These are phyloP conservation scores for Sprattus sprattus DNA, from an alignment of 2,113 vertebrate species.

Conservation along the genomic window DNA sequence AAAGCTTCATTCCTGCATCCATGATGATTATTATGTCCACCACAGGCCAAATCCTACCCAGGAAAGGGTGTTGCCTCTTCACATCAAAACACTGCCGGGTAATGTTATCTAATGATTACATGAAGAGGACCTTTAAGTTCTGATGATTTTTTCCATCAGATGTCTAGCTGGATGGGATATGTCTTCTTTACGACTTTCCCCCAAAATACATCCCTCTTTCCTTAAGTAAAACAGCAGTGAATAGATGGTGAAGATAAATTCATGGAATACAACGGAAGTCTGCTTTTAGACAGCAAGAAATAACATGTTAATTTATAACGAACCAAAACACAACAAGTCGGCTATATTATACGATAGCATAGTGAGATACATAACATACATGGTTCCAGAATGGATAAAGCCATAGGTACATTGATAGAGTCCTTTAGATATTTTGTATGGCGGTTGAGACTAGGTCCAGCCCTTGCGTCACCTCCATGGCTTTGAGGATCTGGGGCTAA, in stretches of 20 bases:
- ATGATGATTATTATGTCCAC: neutral
- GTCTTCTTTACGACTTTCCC: neutral
- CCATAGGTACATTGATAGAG: neutral
- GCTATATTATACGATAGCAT: constrained; percentile 33
- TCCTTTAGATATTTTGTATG: constrained; percentile 1
- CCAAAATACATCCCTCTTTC: neutral
- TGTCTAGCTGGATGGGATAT: neutral
- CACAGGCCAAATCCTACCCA: neutral
- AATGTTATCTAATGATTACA: neutral
- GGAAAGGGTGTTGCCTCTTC: neutral
- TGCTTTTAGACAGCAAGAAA: constrained; percentile 19
- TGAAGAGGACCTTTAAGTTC: neutral
- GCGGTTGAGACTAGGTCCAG: constrained; percentile 7
- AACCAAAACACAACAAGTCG: constrained; percentile 26
- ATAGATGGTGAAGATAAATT: neutral
- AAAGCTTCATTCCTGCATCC: constrained; percentile 5
- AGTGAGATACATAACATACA: constrained; percentile 29
- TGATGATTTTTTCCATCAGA: neutral
- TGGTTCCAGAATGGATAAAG: constrained; percentile 1
- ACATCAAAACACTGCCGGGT: neutral
- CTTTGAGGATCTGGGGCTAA: neutral
- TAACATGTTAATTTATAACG: constrained; percentile 24
- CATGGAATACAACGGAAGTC: neutral
- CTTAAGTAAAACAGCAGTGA: neutral
- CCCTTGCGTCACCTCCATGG: neutral